These are phyloP conservation scores for Triplophysa tibetana DNA, from an alignment of 2,113 vertebrate genomes.

Conservation along the genomic window DNA sequence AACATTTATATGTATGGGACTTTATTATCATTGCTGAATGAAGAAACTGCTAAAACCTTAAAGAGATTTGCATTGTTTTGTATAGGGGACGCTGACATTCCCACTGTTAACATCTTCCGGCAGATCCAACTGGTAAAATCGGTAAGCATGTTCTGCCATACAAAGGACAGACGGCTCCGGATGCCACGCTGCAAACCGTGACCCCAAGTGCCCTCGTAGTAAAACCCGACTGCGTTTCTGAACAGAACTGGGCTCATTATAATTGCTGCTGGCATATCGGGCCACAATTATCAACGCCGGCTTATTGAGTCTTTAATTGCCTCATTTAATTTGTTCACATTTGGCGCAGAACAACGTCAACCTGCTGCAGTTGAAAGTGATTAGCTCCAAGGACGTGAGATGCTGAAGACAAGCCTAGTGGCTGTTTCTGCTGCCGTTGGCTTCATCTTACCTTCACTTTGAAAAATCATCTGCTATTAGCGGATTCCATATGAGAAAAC, in stretches of 20 bases:
- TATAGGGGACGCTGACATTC: too few relatives aligned
- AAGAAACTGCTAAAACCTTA: too few relatives aligned
- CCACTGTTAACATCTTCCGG: neutral
- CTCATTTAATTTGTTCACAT: constrained; percentile 81
- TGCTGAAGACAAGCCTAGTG: constrained; percentile 52
- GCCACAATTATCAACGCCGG: constrained; percentile 74
- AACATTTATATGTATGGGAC: too few relatives aligned
- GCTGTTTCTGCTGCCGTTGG: constrained; percentile 10
- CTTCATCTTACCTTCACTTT: constrained; percentile 29
- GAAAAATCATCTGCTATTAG: constrained; percentile 21
- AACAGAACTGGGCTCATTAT: constrained; percentile 72
- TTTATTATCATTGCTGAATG: too few relatives aligned
- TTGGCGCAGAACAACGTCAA: constrained; percentile 74
- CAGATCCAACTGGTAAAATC: neutral
- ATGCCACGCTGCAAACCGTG: neutral
- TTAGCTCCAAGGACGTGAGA: constrained; percentile 71
- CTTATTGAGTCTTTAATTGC: constrained; percentile 79
- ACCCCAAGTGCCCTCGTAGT: neutral
- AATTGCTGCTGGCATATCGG: constrained; percentile 74
- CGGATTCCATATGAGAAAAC: neutral
- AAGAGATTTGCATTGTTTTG: too few relatives aligned
- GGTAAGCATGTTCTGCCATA: neutral
- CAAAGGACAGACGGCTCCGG: neutral
- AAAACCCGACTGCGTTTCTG: constrained; percentile 51
- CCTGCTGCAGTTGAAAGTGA: constrained; percentile 72